A percentile compares a stretch with the other conserved stretches of the same genome.
Conservation (phyloP, 1,140 invertebrate species). For the Micrasema minimum region DNA sequence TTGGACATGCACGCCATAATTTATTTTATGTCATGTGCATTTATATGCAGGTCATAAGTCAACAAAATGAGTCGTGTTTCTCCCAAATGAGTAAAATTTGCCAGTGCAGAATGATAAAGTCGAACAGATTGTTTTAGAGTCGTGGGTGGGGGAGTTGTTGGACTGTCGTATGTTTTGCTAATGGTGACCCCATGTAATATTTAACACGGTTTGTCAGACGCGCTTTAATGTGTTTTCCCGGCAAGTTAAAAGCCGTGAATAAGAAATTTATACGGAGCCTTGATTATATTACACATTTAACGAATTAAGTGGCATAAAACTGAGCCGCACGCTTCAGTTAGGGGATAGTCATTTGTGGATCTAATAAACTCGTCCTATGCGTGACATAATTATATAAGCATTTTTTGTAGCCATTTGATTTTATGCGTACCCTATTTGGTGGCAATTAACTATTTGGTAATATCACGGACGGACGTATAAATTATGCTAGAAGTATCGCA, state of each 20-base stretch:
- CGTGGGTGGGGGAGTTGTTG: conserved; percentile 1
- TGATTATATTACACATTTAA: conserved; percentile 39
- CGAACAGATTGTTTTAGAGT: no score
- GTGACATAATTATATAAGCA: conserved; percentile 19
- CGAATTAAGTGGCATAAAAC: conserved; percentile 36
- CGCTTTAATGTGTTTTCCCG: conserved; percentile 39
- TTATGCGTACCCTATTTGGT: neutral
- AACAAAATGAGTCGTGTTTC: no score
- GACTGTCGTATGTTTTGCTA: conserved; percentile 20
- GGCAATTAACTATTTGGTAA: conserved; percentile 5
- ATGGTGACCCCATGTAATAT: conserved; percentile 37
- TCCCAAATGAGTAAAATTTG: no score
- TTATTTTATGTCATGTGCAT: no score
- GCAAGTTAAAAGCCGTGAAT: conserved; percentile 42
- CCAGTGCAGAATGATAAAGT: no score
- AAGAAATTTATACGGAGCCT: conserved; percentile 31
- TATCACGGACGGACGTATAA: no score
- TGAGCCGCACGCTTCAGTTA: conserved; percentile 35
- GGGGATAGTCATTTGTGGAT: conserved; percentile 24
- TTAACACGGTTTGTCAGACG: conserved; percentile 39
- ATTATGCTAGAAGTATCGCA: no score
- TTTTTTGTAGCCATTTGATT: conserved; percentile 20
- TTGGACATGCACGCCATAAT: no score
- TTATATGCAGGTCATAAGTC: no score
- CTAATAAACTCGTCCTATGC: conserved; percentile 21